Percentiles rank a stretch among this genome's conserved stretches.
phyloP scores from a whole-genome alignment of 2,888 invertebrate genomes.

The Thelaira solivaga region DNA sequence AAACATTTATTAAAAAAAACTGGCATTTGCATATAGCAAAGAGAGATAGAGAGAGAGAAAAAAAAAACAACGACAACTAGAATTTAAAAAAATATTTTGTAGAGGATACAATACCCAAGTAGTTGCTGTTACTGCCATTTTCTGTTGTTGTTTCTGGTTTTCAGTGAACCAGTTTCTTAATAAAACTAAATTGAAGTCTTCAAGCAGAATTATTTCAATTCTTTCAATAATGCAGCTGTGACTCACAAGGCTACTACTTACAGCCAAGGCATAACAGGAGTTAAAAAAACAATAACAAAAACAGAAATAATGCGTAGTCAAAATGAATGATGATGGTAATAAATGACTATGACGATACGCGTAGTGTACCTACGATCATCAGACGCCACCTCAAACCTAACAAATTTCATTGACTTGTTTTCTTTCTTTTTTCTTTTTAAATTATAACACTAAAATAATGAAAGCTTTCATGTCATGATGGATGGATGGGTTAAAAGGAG shows the following conservation, averaged over 20 bases:
- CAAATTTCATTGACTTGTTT: constrained; percentile 14
- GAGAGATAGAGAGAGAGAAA: not conserved
- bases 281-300: constrained; percentile 33
- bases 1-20: constrained; percentile 15
- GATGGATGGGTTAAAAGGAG: constrained; percentile 43
- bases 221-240: constrained; percentile 46
- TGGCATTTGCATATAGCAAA: constrained; percentile 43
- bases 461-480: constrained; percentile 50
- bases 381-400: constrained; percentile 39
- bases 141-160: not conserved
- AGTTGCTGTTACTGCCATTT: not conserved
- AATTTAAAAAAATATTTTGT: not conserved
- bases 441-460: constrained; percentile 49
- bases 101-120: not conserved
- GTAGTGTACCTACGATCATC: constrained; percentile 24
- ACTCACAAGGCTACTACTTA: constrained; percentile 34
- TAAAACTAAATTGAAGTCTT: constrained; percentile 27
- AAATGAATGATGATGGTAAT: constrained; percentile 58
- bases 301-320: constrained; percentile 24
- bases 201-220: constrained; percentile 11
- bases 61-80: not conserved
- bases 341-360: constrained; percentile 46
- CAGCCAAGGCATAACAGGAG: constrained; percentile 11
- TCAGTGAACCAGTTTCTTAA: constrained; percentile 33
- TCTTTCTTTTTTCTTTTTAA: not conserved